These are phyloP conservation scores for Emmelina monodactyla DNA, from an alignment of 2,888 invertebrate genomes.

Conservation along the genomic window DNA sequence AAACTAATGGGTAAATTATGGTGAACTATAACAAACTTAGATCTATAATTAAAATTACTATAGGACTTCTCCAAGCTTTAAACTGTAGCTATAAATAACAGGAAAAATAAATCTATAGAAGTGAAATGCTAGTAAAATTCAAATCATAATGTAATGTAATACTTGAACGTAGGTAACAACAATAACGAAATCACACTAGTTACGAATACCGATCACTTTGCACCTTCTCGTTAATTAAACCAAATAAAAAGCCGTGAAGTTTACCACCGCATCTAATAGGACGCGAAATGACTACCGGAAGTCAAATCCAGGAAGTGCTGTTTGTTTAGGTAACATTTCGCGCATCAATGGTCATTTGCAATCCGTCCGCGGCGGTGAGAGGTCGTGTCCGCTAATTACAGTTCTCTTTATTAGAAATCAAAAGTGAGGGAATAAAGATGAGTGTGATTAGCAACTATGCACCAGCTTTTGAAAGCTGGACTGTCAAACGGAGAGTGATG, in stretches of 20 bases:
- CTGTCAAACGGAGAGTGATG: background rate
- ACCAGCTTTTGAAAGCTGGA: background rate
- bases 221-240: no score
- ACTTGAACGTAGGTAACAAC: no score
- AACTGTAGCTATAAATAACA: no score
- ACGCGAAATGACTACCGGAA: constrained; percentile 26
- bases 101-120: no score
- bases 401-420: constrained; percentile 14
- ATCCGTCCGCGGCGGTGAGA: constrained; percentile 24
- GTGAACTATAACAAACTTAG: no score
- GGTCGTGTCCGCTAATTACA: constrained; percentile 20
- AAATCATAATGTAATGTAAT: no score
- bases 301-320: constrained; percentile 30
- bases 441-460: constrained; percentile 23
- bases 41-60: no score
- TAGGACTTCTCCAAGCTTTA: no score
- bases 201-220: no score
- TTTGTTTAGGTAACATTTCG: constrained; percentile 33
- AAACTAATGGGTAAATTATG: no score
- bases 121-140: no score
- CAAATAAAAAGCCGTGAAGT: constrained; percentile 27
- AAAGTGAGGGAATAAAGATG: constrained; percentile 20
- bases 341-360: constrained; percentile 29
- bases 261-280: constrained; percentile 32
- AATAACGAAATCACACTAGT: no score